These are phyloP conservation scores for Phaenicophaeus curvirostris DNA, from an alignment of 2,797 vertebrate genomes.

Conservation along the genomic window DNA sequence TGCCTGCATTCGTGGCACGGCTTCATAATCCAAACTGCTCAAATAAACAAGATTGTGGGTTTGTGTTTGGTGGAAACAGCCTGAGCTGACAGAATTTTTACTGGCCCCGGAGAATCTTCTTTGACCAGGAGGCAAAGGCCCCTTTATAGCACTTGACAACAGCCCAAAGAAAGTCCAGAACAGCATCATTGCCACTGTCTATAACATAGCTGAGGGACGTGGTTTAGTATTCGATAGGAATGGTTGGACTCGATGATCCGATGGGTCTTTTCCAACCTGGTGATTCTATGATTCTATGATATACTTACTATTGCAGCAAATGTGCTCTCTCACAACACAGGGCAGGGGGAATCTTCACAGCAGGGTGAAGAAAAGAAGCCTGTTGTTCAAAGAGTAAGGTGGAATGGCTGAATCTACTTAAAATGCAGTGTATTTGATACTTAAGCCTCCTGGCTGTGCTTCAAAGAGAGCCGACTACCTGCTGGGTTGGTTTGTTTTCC, in stretches of 20 bases:
- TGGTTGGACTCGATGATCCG: too few relatives aligned
- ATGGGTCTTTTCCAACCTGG: too few relatives aligned
- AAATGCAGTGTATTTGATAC: background rate
- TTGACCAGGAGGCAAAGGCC: background rate
- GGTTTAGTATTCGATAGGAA: too few relatives aligned
- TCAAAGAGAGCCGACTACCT: background rate
- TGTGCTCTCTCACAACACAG: background rate
- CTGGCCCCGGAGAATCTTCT: background rate
- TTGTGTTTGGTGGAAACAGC: background rate
- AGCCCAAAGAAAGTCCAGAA: background rate
- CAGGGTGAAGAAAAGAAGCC: rapidly evolving
- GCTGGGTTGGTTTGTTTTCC: background rate
- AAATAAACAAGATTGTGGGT: background rate
- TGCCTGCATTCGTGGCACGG: background rate
- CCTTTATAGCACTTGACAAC: background rate
- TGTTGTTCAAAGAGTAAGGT: background rate
- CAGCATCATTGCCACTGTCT: background rate
- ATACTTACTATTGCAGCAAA: background rate
- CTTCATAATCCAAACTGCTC: background rate
- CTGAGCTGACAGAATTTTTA: background rate
- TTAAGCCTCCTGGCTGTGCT: background rate
- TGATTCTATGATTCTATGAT: too few relatives aligned
- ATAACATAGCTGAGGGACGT: too few relatives aligned
- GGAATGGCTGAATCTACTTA: background rate
- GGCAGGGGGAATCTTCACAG: rapidly evolving